Evolutionary conservation across 2,797 vertebrate species (phyloP).

Genomic region (Leptatherina wallacei): DNA sequence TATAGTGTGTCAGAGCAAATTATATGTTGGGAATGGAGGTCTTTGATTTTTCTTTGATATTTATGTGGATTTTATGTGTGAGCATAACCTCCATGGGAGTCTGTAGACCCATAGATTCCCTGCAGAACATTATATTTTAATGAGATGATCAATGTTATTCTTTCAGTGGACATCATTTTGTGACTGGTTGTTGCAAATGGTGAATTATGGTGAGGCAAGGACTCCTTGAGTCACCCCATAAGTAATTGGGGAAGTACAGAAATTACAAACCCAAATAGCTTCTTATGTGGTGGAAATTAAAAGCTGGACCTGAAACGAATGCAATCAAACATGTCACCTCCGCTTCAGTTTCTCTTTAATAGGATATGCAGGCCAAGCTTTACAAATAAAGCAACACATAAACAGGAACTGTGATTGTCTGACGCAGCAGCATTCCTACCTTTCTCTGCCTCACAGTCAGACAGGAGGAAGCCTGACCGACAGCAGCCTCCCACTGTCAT

Average conservation of each 20-base stretch:
- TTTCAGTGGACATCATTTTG: no score
- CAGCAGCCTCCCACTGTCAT: slow-evolving; percentile 56
- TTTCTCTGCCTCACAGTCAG: slow-evolving; percentile 12
- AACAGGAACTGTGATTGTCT: not conserved
- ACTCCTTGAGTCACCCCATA: not conserved
- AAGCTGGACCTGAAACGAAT: not conserved
- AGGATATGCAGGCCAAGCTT: not conserved
- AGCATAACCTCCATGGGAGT: no score
- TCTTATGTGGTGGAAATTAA: no score
- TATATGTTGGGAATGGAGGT: no score
- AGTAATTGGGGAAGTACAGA: not conserved
- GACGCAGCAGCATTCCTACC: slow-evolving; percentile 15
- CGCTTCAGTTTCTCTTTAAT: not conserved
- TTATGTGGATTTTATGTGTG: no score
- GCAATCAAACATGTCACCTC: not conserved
- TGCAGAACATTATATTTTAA: no score
- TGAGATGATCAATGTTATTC: no score
- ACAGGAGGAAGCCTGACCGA: slow-evolving; percentile 42
- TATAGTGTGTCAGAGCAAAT: no score
- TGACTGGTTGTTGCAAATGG: not conserved
- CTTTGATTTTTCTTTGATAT: no score
- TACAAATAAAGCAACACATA: slow-evolving; percentile 2
- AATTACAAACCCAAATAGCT: not conserved
- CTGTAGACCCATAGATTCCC: no score
- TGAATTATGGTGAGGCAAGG: not conserved